Conservation (phyloP, 2,888 invertebrate species). For the Drymonia ruficornis region DNA sequence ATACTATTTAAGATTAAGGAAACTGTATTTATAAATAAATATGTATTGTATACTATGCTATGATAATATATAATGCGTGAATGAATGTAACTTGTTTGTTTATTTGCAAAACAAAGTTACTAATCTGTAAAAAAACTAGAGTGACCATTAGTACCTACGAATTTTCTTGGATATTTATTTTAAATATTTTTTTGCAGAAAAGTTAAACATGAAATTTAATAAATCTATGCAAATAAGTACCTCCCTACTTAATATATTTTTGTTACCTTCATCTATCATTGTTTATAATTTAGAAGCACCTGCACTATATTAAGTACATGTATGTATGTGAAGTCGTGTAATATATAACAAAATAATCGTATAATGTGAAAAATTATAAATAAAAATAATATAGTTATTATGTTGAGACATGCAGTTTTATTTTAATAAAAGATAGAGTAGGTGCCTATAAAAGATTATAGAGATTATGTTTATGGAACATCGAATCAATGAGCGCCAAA, state of each 20-base stretch:
- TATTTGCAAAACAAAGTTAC: neutral
- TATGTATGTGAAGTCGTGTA: constrained; percentile 37
- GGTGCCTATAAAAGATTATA: no score
- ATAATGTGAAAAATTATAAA: constrained; percentile 38
- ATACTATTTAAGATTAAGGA: no score
- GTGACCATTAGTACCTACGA: neutral
- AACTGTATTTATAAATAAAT: no score
- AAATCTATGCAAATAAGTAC: no score
- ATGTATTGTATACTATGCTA: no score
- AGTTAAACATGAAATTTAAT: no score
- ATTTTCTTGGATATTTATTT: neutral
- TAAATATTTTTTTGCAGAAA: neutral
- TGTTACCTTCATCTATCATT: no score
- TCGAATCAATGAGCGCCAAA: no score
- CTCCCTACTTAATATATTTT: no score
- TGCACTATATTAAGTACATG: constrained; percentile 24
- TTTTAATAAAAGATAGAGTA: no score
- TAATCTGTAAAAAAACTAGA: neutral
- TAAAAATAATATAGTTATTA: constrained; percentile 40
- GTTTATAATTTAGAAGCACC: neutral
- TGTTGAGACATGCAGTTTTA: constrained; percentile 40
- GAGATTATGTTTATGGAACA: no score
- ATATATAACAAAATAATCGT: constrained; percentile 23
- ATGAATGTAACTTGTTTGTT: neutral
- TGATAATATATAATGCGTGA: neutral